Evolutionary conservation across 2,888 invertebrate genomes (phyloP), one percentile per base, ranked within the genome.

Genomic region (Drosophila mulleri): DNA sequence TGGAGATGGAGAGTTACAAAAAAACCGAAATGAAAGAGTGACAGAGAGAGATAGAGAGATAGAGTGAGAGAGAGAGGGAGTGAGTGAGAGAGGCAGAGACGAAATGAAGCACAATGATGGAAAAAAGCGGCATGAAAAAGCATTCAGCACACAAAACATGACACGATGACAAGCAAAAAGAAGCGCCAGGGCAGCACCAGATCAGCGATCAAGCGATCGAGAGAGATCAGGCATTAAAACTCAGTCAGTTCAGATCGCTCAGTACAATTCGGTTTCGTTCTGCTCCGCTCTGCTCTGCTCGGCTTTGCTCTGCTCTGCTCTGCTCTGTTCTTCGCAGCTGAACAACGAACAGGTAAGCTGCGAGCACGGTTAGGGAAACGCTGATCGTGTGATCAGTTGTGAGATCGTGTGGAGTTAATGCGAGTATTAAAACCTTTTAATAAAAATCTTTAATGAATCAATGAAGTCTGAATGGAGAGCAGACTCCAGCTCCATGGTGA

Each of bases 361-460:
- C 12, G 67, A 41, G 52, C 61, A 42, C 47, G 57, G 61, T 53
- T 37, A 58, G 63, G 44, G 60, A 26, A 47, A 45, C 75, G 71
- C 72, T 81, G 71, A 75, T 81, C 83, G 79, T 82, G 82, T 82
- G 82, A 82, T 79, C 81, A 71, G 79, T 75, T 72, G 80, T 78
- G 89, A 90, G 91, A 90, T 91, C 91, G 90, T 90, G 90, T 90
- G 91, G 90, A 90, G 90, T 90, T 91, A 90, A 91, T 90, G 90
- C 78, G 90, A 91, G 90, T 88, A 90, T 90, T 90, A 90, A 90
- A 91, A 89, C 91, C 91, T 91, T 91, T 91, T 91, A 91, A 91
- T 91, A 89, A 90, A 89, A 88, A 86, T 88, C 88, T 88, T 89
- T 90, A 89, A 88, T 87, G 89, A 88, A 89, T 88, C 86, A 88